These are phyloP conservation scores for Riptortus pedestris DNA, from an alignment of 1,140 invertebrate genomes.

Conservation along the genomic window DNA sequence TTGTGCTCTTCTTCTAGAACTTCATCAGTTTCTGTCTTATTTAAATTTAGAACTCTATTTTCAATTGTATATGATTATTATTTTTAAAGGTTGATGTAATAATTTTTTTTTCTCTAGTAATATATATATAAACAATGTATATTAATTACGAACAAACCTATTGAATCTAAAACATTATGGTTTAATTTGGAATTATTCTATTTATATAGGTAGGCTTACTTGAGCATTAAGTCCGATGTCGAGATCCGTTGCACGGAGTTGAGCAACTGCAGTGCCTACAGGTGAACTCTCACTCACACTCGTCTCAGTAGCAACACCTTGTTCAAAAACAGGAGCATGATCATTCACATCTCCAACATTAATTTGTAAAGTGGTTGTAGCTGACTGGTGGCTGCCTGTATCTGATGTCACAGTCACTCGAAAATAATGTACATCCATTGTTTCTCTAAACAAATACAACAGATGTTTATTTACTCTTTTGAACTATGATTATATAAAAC, in stretches of 20 bases:
- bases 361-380: slow-evolving; percentile 78
- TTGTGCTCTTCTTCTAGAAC: no score
- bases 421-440: slow-evolving; percentile 64
- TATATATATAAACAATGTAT: no score
- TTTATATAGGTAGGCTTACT: no score
- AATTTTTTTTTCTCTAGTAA: no score
- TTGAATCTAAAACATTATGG: no score
- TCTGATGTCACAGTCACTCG: slow-evolving; percentile 51
- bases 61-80: no score
- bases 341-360: slow-evolving; percentile 90
- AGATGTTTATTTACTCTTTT: background rate
- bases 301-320: slow-evolving; percentile 33
- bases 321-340: slow-evolving; percentile 82
- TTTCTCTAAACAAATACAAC: slow-evolving; percentile 62
- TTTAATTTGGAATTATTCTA: no score
- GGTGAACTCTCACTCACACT: slow-evolving; percentile 72
- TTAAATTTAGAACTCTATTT: no score
- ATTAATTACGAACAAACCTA: no score
- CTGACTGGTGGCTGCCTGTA: slow-evolving; percentile 71
- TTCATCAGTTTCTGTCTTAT: no score
- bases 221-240: slow-evolving; percentile 83
- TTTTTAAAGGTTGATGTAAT: no score
- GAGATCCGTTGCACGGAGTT: slow-evolving; percentile 81
- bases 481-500: no score
- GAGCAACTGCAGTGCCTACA: slow-evolving; percentile 79